Base-by-base conservation (phyloP, 2,888 invertebrate genomes). In the Diarsia rubi region DNA sequence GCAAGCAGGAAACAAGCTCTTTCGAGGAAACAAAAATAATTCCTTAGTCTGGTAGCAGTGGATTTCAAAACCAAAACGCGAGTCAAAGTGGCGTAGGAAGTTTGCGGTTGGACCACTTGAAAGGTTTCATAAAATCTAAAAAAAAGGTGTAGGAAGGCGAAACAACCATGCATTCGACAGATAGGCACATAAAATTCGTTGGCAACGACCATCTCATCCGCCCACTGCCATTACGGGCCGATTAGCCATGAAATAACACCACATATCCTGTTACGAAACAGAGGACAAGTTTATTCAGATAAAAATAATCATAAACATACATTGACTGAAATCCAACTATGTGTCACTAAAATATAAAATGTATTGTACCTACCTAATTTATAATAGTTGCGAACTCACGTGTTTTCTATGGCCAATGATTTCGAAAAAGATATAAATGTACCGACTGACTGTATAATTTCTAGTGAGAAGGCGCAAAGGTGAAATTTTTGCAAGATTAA, bases 261-360 rank as follows among this genome's bases (percentile, higher is more conserved):
- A 86, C 84, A 84, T 78, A 82, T 88, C 87, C 84, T 82, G 87
- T 88, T 82, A 74, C 81, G 75, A 85, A 88, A 87, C 78, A 80
- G 73, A 85, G 76, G 72, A 78, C 70, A n/a, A 73, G 71, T 88
- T 88, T 88, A 88, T 84, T 88, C 81, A 83, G 83, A 88, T 85
- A 84, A 85, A 81, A 79, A 63, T 76, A 75, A 83, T 80, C 74
- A 73, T 81, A 82, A 68, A 76, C 73, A 73, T 81, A 88, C 78
- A 85, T 76, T 88, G 86, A 86, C 87, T 86, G 86, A 76, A 75
- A 76, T 76, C 19, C 62, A 65, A 83, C 69, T 83, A 70, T 69
- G 59, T 81, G 54, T 21, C 59, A 67, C 16, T 24, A 44, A 54
- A 44, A 44, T 73, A 64, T 64, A 67, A 81, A 75, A 74, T 63